Evolutionary conservation across 1,140 invertebrate genomes (phyloP).

Genomic region (Drosophila navojoa): DNA sequence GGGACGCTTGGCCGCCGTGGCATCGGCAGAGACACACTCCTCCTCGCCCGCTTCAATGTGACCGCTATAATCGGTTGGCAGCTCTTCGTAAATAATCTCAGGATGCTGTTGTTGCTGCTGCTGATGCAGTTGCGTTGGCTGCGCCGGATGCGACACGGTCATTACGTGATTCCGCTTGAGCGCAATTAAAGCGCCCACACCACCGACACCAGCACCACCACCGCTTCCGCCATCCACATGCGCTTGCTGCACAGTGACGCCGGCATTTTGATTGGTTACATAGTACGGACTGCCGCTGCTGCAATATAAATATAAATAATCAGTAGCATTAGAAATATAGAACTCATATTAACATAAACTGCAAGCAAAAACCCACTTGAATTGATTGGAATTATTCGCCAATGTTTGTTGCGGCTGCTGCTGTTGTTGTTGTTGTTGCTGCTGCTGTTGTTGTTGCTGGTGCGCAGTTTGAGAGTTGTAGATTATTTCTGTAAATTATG

Average conservation of each 20-base stretch:
- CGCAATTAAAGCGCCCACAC: slow-evolving; percentile 74
- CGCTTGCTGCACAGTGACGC: slow-evolving; percentile 45
- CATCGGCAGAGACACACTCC: slow-evolving; percentile 59
- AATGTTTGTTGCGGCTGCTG: slow-evolving; percentile 51
- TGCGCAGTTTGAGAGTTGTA: slow-evolving; percentile 82
- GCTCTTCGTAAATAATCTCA: slow-evolving; percentile 80
- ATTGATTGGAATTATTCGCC: slow-evolving; percentile 81
- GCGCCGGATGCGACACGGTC: slow-evolving; percentile 58
- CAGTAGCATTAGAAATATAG: not conserved
- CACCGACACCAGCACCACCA: slow-evolving; percentile 6
- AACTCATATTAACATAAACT: not conserved
- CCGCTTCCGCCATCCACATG: slow-evolving; percentile 55
- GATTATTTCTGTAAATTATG: slow-evolving; percentile 66
- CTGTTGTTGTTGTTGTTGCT: slow-evolving; percentile 52
- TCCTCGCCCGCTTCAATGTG: slow-evolving; percentile 77
- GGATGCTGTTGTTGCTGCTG: slow-evolving; percentile 73
- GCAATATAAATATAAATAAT: slow-evolving; percentile 1
- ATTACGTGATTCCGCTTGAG: slow-evolving; percentile 78
- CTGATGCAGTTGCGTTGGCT: slow-evolving; percentile 61
- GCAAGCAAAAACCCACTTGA: slow-evolving; percentile 53
- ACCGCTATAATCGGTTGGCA: slow-evolving; percentile 82
- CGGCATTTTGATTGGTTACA: slow-evolving; percentile 78
- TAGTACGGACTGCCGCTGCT: slow-evolving; percentile 79
- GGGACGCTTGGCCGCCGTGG: slow-evolving; percentile 68
- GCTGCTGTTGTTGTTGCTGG: slow-evolving; percentile 61